Conservation (phyloP, 2,113 vertebrate genomes). For the Ciconia stormi region DNA sequence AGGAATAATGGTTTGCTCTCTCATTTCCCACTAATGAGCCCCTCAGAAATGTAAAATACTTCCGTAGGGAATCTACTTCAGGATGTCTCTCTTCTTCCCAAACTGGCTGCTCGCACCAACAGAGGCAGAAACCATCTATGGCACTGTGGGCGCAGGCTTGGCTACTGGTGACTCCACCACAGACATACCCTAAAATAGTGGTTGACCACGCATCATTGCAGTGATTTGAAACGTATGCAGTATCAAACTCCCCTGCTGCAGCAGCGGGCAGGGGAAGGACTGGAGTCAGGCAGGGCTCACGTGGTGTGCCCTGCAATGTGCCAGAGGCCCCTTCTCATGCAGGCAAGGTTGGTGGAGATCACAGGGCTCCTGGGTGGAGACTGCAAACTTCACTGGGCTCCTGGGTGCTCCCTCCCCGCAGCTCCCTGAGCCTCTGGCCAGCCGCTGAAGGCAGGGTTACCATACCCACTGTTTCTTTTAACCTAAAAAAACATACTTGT, state of each 20-base stretch:
- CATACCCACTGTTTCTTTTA: rapidly evolving
- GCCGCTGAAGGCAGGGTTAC: background rate
- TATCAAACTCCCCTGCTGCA: rapidly evolving
- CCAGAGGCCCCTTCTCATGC: too few species aligned
- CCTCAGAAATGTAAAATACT: background rate
- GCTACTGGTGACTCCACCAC: background rate
- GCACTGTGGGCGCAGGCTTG: background rate
- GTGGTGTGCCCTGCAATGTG: too few species aligned
- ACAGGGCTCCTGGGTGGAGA: too few species aligned
- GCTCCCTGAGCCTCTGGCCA: too few species aligned
- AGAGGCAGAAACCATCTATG: rapidly evolving
- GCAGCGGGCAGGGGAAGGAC: rapidly evolving
- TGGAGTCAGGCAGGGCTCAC: background rate
- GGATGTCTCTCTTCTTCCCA: background rate
- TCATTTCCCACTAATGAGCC: background rate
- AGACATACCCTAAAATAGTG: rapidly evolving
- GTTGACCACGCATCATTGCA: background rate
- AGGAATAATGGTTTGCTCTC: background rate
- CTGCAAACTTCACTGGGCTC: too few species aligned
- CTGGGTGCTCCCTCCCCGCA: too few species aligned
- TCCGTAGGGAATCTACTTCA: background rate
- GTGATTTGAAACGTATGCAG: rapidly evolving
- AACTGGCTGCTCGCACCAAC: rapidly evolving
- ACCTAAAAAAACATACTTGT: background rate
- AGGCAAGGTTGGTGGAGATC: too few species aligned